Percentiles rank a stretch among this genome's conserved stretches.
These are phyloP conservation scores for Characodon lateralis DNA, from an alignment of 2,797 vertebrate genomes.

Conservation along the genomic window DNA sequence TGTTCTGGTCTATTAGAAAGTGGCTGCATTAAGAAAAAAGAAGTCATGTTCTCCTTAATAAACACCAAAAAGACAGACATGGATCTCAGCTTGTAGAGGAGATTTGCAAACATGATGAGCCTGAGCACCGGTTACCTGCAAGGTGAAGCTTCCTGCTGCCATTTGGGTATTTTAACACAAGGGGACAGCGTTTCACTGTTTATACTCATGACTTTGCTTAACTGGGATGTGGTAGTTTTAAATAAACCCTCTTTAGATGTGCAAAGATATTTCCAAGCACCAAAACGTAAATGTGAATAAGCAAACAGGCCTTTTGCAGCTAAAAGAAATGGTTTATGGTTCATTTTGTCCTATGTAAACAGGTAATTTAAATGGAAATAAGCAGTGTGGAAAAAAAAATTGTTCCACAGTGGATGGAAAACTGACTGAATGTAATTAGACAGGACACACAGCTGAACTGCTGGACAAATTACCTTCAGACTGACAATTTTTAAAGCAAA, in stretches of 20 bases:
- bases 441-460: neutral
- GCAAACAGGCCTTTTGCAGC: neutral
- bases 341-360: neutral
- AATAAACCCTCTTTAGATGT: neutral
- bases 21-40: neutral
- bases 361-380: constrained; percentile 39
- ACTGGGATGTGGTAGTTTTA: no score
- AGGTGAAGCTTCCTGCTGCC: neutral
- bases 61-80: neutral
- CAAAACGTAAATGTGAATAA: neutral
- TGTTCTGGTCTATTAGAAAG: neutral
- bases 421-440: neutral
- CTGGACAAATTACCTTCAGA: neutral
- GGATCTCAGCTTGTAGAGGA: neutral
- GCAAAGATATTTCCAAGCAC: neutral
- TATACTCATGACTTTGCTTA: neutral
- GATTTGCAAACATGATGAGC: neutral
- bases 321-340: neutral
- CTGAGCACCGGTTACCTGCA: neutral
- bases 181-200: constrained; percentile 31
- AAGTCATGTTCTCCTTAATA: neutral
- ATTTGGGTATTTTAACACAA: constrained; percentile 5
- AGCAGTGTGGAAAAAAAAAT: neutral
- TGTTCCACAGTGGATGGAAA: neutral
- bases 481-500: neutral